These are phyloP conservation scores for Scatophagus argus DNA, from an alignment of 2,113 vertebrate species.

Conservation along the genomic window DNA sequence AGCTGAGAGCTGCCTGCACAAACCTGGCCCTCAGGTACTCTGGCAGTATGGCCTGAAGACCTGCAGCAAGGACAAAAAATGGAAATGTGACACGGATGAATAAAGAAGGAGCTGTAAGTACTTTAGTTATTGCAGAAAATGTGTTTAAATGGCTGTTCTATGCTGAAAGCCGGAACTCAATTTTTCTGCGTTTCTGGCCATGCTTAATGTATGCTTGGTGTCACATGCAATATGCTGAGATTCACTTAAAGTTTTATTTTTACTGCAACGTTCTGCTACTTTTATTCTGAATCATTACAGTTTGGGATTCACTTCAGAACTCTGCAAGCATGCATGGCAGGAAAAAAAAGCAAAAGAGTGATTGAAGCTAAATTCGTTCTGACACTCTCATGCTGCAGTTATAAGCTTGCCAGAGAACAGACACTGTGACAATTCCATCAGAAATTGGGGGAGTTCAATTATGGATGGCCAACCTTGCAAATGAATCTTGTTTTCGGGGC, in stretches of 20 bases:
- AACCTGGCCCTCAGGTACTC: slow-evolving; percentile 83
- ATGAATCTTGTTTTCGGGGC: slow-evolving; percentile 90
- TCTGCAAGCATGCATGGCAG: slow-evolving; percentile 43
- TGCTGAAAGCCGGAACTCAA: slow-evolving; percentile 1
- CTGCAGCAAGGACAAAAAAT: slow-evolving; percentile 69
- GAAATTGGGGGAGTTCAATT: slow-evolving; percentile 80
- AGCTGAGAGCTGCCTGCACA: slow-evolving; percentile 87
- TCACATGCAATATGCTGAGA: slow-evolving; percentile 53
- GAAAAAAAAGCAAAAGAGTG: slow-evolving; percentile 54
- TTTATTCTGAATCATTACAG: slow-evolving; percentile 65
- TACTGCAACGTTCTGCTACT: slow-evolving; percentile 45
- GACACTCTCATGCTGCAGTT: slow-evolving; percentile 70
- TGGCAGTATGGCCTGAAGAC: slow-evolving; percentile 86
- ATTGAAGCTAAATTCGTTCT: slow-evolving; percentile 79
- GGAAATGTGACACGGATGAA: slow-evolving; percentile 30
- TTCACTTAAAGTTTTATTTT: slow-evolving; percentile 65
- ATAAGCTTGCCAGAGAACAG: slow-evolving; percentile 71
- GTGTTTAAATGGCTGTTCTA: slow-evolving; percentile 14
- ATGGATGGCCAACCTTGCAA: slow-evolving; percentile 87
- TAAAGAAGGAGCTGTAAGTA: slow-evolving; percentile 20
- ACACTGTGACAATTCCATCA: slow-evolving; percentile 80
- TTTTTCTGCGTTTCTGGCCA: slow-evolving; percentile 10
- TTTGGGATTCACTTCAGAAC: slow-evolving; percentile 64
- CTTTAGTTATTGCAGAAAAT: slow-evolving; percentile 38
- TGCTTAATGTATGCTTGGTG: slow-evolving; percentile 45